Evolutionary conservation across 2,113 vertebrate genomes (phyloP), one percentile per base, ranked within the genome.

Genomic region (Syngnathus typhle): DNA sequence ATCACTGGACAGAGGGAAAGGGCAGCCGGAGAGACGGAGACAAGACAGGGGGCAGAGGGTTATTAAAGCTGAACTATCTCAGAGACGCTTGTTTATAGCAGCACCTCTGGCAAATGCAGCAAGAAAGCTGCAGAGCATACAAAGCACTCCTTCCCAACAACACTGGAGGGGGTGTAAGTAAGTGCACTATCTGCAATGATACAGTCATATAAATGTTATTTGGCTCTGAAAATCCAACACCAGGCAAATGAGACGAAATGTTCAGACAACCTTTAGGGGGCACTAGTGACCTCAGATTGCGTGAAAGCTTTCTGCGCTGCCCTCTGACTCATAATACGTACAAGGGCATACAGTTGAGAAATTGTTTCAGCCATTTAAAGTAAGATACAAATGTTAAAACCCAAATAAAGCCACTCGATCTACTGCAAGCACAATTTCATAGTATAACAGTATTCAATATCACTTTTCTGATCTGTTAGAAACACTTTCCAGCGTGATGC

Each of bases 1-100:
- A 88, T 99, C 97, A 74, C 97, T 93, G 85, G 23, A 83, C 68
- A 82, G 59, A 70, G 13, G 74, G 39, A 70, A 21, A 73, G 46
- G 60, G 37, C 39, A 68, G 38, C 15, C 6, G 44, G 36, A 71
- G n/a, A 66, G 44, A 41, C 7, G 54, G 59, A 52, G 61, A 72
- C 41, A 69, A 60, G 58, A 43, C 51, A 71, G 62, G 67, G 59
- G 68, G 58, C 39, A 75, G 43, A 67, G 54, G 74, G 61, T 79
- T 69, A 52, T 39, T 51, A 47, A 58, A 71, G 58, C 73, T 61
- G 73, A 69, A 72, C 64, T 79, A 70, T 80, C 79, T 80, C 67
- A 68, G 46, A 79, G 69, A 58, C 79, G 69, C 68, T 72, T 68
- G 63, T 62, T 75, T 75, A 74, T 70, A 72, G 72, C 56, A 62